phyloP scores from a whole-genome alignment of 1,140 invertebrate species.

The Teleogryllus occipitalis region DNA sequence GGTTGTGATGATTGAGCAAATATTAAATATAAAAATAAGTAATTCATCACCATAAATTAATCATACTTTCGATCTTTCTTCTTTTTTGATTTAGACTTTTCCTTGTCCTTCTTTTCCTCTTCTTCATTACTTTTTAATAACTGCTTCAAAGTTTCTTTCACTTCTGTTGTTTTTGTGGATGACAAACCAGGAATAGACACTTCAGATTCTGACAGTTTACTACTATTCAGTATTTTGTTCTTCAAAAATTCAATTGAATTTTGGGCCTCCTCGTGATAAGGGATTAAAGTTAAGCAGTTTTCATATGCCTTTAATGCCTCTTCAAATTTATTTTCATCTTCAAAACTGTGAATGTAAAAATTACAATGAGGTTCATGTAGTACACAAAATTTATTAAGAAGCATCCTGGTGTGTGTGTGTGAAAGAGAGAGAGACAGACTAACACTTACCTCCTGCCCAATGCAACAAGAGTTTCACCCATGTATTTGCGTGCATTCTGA shows the following conservation, averaged over 20 bases:
- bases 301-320: constrained; percentile 77
- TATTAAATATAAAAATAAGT: not conserved
- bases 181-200: constrained; percentile 45
- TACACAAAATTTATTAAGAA: no score
- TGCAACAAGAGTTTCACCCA: constrained; percentile 85
- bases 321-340: constrained; percentile 75
- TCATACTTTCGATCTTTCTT: constrained; percentile 59
- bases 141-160: constrained; percentile 55
- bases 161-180: constrained; percentile 44
- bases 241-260: constrained; percentile 70
- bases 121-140: constrained; percentile 39
- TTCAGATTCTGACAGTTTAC: constrained; percentile 48
- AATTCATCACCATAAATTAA: not conserved
- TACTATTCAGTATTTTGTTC: constrained; percentile 41
- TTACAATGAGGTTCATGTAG: not conserved
- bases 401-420: not conserved
- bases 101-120: constrained; percentile 44
- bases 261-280: constrained; percentile 75
- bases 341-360: constrained; percentile 41
- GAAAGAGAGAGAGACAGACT: not conserved
- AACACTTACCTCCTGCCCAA: constrained; percentile 54
- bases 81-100: constrained; percentile 44
- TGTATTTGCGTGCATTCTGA: constrained; percentile 89
- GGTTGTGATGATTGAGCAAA: not conserved
- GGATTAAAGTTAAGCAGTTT: constrained; percentile 68